Evolutionary conservation across 2,888 invertebrate species (phyloP), one percentile per base, ranked within the genome.

Genomic region (Caenorhabditis japonica): DNA sequence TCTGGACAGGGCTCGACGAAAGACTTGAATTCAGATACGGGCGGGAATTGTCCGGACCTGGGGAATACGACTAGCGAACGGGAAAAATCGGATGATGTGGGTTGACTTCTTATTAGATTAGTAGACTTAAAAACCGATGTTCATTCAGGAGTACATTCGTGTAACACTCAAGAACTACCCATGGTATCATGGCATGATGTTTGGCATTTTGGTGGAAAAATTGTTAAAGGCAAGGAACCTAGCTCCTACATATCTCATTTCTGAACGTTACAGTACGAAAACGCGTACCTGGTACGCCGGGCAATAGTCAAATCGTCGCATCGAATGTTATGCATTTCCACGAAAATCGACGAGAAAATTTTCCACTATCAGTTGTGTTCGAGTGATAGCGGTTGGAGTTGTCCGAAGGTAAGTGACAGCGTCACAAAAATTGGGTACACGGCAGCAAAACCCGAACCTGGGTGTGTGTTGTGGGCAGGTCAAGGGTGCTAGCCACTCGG

Each of bases 121-220:
- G 30, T 10, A 30, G 10, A 7, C 30, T 30, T 5, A 30, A 47
- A 30, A 30, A 1, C 8, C n/a, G 3, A 23, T 47, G n/a, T 17
- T 41, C 17, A n/a, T 44, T 21, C 27, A 58, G 58, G 58, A 58
- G 10, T 58, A 58, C 21, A 47, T 46, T 13, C 36, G 58, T 13
- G 21, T 5, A 10, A n/a, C 25, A 7, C 17, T 58, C 36, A 47
- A 36, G 25, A 19, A 12, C 5, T 47, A 44, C 17, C 17, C 27
- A 19, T 58, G 56, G 58, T 58, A 58, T 38, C 58, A 58, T 19
- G 58, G 58, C 17, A 17, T 58, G 38, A 47, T 58, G 47, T 58
- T 58, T 19, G 58, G 46, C 7, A 38, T 27, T 12, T 21, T 47
- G 12, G 46, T 19, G 0, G 47, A 38, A 4, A 47, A 46, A 21